phyloP scores from a whole-genome alignment of 2,113 vertebrate genomes.

The Pelodiscus sinensis region DNA sequence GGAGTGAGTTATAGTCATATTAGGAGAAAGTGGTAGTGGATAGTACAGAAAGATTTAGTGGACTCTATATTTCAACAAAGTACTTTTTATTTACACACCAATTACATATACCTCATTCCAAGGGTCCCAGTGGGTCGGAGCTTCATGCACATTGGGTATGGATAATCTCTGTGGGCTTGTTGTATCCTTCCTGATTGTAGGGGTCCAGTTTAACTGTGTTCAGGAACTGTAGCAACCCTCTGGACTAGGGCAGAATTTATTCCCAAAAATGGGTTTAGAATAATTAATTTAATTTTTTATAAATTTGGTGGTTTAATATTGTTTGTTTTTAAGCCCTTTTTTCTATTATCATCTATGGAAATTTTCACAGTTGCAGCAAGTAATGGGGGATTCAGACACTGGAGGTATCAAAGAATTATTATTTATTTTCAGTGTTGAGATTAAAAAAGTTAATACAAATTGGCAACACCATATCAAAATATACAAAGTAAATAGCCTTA shows the following conservation, averaged over 20 bases:
- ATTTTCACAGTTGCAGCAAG: background rate
- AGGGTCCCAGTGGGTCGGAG: background rate
- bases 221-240: background rate
- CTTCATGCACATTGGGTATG: accelerated
- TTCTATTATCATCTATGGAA: background rate
- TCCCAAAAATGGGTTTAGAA: background rate
- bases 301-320: too few relatives aligned
- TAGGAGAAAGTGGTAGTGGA: background rate
- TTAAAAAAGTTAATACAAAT: background rate
- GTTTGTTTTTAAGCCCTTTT: background rate
- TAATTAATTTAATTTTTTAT: background rate
- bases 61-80: background rate
- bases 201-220: background rate
- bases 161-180: background rate
- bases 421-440: background rate
- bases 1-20: background rate
- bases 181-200: background rate
- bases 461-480: background rate
- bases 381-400: background rate
- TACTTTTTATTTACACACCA: background rate
- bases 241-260: background rate
- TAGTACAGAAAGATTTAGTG: background rate
- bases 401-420: background rate
- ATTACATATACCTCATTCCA: background rate
- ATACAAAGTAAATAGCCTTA: background rate